A percentile compares a stretch with the other conserved stretches of the same genome.
Conservation (phyloP, 2,888 invertebrate species). For the Eretmocerus hayati region DNA sequence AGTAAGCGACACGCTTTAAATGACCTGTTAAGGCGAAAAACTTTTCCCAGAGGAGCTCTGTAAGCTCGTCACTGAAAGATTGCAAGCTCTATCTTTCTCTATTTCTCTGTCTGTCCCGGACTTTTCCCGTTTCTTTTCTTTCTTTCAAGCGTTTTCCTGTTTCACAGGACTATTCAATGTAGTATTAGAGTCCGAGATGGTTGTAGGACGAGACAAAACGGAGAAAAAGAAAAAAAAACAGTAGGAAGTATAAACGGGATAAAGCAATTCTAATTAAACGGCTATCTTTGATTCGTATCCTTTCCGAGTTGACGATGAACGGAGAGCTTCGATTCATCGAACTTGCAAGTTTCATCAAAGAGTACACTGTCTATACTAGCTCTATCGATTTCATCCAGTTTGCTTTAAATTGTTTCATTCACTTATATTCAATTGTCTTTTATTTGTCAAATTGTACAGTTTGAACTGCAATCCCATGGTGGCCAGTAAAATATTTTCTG, state of each 20-base stretch:
- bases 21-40: constrained; percentile 31
- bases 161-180: too few relatives aligned
- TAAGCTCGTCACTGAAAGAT: constrained; percentile 30
- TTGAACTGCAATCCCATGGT: too few relatives aligned
- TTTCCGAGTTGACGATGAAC: constrained; percentile 9
- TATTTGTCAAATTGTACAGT: too few relatives aligned
- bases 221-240: constrained; percentile 17
- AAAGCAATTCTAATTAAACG: constrained; percentile 40
- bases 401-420: too few relatives aligned
- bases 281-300: constrained; percentile 20
- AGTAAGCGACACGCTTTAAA: constrained; percentile 29
- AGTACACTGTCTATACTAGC: too few relatives aligned
- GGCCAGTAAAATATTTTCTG: too few relatives aligned
- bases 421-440: too few relatives aligned
- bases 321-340: too few relatives aligned
- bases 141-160: constrained; percentile 17
- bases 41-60: constrained; percentile 24
- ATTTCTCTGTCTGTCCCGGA: constrained; percentile 14
- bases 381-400: too few relatives aligned
- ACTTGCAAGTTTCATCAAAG: too few relatives aligned
- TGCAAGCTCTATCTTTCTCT: constrained; percentile 31
- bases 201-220: constrained; percentile 1
- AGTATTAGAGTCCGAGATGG: constrained; percentile 18
- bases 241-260: constrained; percentile 22
- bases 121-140: constrained; percentile 24